A percentile compares a stretch with the other conserved stretches of the same genome.
Conservation (phyloP, 2,888 invertebrate species). For the Patella pellucida region DNA sequence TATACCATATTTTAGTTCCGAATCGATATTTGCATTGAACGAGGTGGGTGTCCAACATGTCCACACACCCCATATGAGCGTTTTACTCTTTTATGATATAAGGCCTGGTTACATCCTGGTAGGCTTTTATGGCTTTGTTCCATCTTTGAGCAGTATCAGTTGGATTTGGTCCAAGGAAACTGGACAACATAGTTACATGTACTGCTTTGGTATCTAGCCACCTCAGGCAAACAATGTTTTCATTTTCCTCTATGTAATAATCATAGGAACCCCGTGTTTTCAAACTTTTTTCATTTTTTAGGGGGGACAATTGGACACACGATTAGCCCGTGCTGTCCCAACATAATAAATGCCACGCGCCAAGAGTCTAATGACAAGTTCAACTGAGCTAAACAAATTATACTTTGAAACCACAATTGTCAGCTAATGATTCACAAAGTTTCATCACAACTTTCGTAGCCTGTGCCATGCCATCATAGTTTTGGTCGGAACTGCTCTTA, state of each 20-base stretch:
- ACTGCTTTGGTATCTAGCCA: slow-evolving; percentile 24
- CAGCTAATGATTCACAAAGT: too few species aligned
- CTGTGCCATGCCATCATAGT: too few species aligned
- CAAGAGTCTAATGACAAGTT: too few species aligned
- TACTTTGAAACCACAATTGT: background rate
- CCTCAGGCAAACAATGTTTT: slow-evolving; percentile 13
- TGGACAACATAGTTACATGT: too few species aligned
- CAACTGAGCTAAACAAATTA: slow-evolving; percentile 21
- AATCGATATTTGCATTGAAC: slow-evolving; percentile 8
- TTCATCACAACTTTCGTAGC: too few species aligned
- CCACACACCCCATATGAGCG: slow-evolving; percentile 4
- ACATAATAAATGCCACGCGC: background rate
- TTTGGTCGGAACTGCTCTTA: too few species aligned
- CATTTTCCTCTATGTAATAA: background rate
- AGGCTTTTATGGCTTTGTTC: too few species aligned
- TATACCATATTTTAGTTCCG: slow-evolving; percentile 18
- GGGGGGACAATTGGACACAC: background rate
- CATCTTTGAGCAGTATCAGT: too few species aligned
- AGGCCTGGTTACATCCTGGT: too few species aligned
- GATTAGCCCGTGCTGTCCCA: background rate
- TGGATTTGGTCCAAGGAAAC: too few species aligned
- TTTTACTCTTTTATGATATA: background rate
- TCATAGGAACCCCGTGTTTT: background rate
- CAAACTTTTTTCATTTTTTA: too few species aligned
- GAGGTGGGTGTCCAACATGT: slow-evolving; percentile 18